Evolutionary conservation across 1,140 invertebrate species (phyloP).

Genomic region (Formica selysi): DNA sequence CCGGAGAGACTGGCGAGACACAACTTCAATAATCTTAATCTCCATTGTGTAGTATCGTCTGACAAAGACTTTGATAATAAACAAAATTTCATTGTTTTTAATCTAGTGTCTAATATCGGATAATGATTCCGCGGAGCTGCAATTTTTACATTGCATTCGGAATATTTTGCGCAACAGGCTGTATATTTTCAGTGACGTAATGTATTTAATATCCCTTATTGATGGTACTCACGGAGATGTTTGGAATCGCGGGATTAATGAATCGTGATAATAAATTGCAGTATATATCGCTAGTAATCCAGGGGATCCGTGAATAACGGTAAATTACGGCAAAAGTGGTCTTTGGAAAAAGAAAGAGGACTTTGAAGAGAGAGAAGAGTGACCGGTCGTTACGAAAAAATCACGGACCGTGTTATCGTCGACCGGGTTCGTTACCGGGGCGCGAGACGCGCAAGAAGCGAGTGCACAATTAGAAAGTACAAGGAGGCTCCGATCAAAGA

Average conservation of each 20-base stretch:
- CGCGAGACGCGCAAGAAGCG: constrained; percentile 65
- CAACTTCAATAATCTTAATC: constrained; percentile 31
- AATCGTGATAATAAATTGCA: not conserved
- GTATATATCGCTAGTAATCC: not conserved
- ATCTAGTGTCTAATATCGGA: not conserved
- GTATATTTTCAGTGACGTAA: constrained; percentile 26
- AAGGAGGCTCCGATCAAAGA: constrained; percentile 72
- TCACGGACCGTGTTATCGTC: constrained; percentile 67
- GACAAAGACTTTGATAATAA: not conserved
- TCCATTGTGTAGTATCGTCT: not conserved
- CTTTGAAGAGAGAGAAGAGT: constrained; percentile 60
- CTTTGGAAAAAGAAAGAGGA: constrained; percentile 12
- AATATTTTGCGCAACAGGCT: constrained; percentile 12
- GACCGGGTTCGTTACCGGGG: constrained; percentile 58
- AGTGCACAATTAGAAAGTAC: constrained; percentile 75
- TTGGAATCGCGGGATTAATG: not conserved
- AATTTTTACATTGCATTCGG: not conserved
- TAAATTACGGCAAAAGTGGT: not conserved
- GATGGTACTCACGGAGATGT: not conserved
- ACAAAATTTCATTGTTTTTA: not conserved
- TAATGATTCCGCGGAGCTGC: not conserved
- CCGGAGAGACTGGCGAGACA: constrained; percentile 7
- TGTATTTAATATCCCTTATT: not conserved
- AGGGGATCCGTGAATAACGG: not conserved
- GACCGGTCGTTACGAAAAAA: constrained; percentile 67